Base-by-base conservation (phyloP, 2,888 invertebrate genomes). In the Alsophila aescularia region DNA sequence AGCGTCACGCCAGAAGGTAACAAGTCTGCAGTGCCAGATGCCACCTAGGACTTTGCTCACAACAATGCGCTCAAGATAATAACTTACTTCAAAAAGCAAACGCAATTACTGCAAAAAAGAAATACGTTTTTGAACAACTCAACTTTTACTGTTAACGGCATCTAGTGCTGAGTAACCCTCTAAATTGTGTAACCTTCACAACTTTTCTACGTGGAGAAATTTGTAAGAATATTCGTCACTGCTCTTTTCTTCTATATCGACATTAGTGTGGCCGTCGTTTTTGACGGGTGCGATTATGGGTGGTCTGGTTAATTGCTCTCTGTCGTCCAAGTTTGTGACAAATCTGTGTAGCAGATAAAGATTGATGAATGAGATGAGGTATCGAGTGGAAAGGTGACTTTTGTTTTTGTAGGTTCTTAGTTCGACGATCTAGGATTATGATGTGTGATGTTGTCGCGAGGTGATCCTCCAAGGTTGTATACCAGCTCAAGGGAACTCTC, bases 271-370 rank as follows among this genome's bases (percentile, higher is more conserved):
- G 57, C 59, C 51, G 57, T 64, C 59, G 58, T 58, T 62, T n/a
- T 57, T 68, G 66, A 66, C 66, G 62, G 63, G 52, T 56, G 61
- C 56, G 54, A 52, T 53, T 56, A 49, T 58, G 69, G 67, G 69
- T 64, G 69, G 67, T 60, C 67, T 58, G 29, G 44, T 63, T 69
- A 66, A 69, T 67, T 67, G 69, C 56, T 44, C 31, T 58, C 55
- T 56, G 60, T 62, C 59, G 51, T 48, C 58, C 50, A 31, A 58
- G 48, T 43, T 61, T 50, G 55, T 53, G 63, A 69, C 61, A 66
- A 68, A 64, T 64, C 37, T 42, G 39, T 55, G 52, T 58, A 58
- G 34, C 44, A 48, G 66, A 59, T 68, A 63, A 62, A 49, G 36
- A 16, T 49, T 61, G 60, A 62, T 62, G 53, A 57, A 63, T 56